phyloP scores from a whole-genome alignment of 2,888 invertebrate genomes.

The Leucozona laternaria region DNA sequence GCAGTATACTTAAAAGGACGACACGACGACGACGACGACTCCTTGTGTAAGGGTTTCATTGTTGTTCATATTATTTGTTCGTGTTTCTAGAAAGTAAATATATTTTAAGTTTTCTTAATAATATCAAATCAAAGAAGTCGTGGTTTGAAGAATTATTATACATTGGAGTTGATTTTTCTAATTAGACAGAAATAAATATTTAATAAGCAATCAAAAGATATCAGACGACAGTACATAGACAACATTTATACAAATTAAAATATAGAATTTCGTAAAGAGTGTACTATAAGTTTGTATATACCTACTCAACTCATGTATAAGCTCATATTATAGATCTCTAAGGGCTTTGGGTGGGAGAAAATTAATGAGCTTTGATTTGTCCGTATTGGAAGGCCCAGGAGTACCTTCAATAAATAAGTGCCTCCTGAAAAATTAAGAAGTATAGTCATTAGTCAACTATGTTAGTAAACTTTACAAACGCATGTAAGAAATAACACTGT shows the following conservation, averaged over 20 bases:
- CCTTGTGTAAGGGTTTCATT: constrained; percentile 33
- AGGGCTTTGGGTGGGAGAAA: no score
- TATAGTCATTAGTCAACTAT: no score
- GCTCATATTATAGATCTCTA: no score
- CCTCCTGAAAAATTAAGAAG: no score
- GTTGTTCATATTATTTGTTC: constrained; percentile 33
- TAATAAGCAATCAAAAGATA: not conserved
- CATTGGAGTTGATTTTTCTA: not conserved
- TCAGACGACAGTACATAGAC: not conserved
- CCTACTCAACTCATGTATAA: no score
- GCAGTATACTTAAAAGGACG: constrained; percentile 4
- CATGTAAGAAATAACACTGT: no score
- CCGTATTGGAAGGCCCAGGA: no score
- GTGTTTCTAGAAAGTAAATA: constrained; percentile 12
- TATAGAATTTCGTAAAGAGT: no score
- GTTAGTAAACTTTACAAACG: no score
- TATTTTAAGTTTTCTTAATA: constrained; percentile 17
- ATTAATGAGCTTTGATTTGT: no score
- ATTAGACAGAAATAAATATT: constrained; percentile 13
- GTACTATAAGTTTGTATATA: no score
- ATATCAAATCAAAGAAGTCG: constrained; percentile 16
- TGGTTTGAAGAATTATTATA: constrained; percentile 33
- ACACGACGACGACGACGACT: constrained; percentile 3
- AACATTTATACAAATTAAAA: not conserved
- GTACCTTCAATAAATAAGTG: no score